Evolutionary conservation across 1,140 invertebrate species (phyloP), one percentile per base, ranked within the genome.

Genomic region (Lerema accius): DNA sequence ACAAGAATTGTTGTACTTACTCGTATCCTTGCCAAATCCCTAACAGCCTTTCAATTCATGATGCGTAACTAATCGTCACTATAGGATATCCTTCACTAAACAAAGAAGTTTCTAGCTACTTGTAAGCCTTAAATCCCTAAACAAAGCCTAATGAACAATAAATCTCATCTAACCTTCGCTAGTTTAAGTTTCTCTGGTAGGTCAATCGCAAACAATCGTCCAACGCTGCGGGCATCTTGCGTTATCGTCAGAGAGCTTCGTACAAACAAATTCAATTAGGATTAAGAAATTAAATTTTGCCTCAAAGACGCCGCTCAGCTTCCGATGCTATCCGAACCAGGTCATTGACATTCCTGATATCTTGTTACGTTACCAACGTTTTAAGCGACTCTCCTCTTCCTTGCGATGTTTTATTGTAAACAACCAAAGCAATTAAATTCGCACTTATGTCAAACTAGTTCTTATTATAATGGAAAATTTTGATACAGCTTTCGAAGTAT

Each of bases 181-280:
- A 53, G 60, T 67, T 66, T 73, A 63, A 61, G 59, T 65, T 55
- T 64, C 53, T n/a, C 23, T 45, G 17, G 45, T 43, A 51, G 65
- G 65, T 67, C 65, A 51, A 16, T 51, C 51, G 45, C 59, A 46
- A 79, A 86, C 78, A 82, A 84, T 86, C 65, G 72, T 63, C 64
- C 72, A 73, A 56, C 55, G 68, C 76, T 65, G 23, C 67, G 49
- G 59, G 76, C 73, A 64, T 65, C 59, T 77, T 76, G 68, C 73
- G 76, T 79, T 86, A 86, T 88, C 82, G 64, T 49, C 11, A 49
- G 64, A 65, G 28, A 68, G 60, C 51, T 69, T 71, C 68, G 71
- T 76, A 89, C 86, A 86, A 86, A 86, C 80, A 89, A 86, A 89
- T 80, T 86, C 84, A 89, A 89, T 89, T 86, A 89, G 82, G 75